phyloP scores from a whole-genome alignment of 2,888 invertebrate genomes.

The Spialia ferax region DNA sequence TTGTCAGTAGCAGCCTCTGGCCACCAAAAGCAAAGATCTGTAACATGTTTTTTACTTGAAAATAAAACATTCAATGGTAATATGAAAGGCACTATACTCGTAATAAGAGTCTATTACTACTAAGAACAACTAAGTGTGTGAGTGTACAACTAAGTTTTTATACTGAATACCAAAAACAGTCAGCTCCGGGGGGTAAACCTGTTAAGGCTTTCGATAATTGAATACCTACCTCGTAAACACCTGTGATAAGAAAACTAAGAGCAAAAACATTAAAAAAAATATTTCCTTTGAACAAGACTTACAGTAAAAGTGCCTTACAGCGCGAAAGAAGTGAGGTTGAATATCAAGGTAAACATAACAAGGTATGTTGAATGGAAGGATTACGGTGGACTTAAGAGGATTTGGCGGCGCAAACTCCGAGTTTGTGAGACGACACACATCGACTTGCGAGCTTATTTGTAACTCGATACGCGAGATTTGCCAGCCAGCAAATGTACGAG shows the following conservation, averaged over 20 bases:
- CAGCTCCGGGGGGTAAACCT: background rate
- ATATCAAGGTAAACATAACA: constrained; percentile 36
- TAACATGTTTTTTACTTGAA: background rate
- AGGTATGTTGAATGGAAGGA: constrained; percentile 48
- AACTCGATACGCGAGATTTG: constrained; percentile 52
- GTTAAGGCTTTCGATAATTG: background rate
- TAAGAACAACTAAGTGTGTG: no score
- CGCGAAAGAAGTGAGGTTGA: background rate
- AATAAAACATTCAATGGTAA: background rate
- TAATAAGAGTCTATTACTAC: no score
- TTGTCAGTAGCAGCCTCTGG: constrained; percentile 16
- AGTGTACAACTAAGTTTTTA: background rate
- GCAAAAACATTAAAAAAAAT: background rate
- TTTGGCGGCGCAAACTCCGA: constrained; percentile 52
- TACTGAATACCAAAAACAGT: background rate
- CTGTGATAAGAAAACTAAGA: background rate
- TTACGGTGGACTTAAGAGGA: constrained; percentile 55
- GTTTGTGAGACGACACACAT: constrained; percentile 53
- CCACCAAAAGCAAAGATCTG: constrained; percentile 7
- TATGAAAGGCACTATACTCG: no score
- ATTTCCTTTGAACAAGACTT: background rate
- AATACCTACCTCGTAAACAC: no score
- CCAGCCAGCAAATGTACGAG: constrained; percentile 48
- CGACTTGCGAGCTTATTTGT: constrained; percentile 53
- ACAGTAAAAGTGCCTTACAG: background rate